phyloP scores from a whole-genome alignment of 1,140 invertebrate genomes.

The Dufourea novaeangliae region DNA sequence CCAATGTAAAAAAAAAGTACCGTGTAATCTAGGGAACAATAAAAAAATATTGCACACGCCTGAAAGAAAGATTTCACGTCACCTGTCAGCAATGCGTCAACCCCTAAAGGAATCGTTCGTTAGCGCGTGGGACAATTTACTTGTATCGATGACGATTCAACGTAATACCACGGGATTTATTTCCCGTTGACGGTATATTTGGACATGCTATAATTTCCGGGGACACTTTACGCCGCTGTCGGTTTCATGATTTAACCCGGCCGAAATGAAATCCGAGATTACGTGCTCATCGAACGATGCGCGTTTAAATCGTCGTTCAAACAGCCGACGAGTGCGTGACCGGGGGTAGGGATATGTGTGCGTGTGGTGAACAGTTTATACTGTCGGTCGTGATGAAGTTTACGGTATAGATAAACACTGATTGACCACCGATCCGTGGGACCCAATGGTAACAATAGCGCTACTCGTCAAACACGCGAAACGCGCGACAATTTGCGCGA shows the following conservation, averaged over 20 bases:
- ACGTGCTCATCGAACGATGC: constrained; percentile 59
- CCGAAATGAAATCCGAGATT: constrained; percentile 74
- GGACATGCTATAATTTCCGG: constrained; percentile 32
- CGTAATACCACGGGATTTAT: constrained; percentile 20
- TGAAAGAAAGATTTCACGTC: no score
- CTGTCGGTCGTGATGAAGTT: constrained; percentile 56
- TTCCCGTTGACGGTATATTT: constrained; percentile 11
- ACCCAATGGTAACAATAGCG: constrained; percentile 4
- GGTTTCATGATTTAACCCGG: constrained; percentile 64
- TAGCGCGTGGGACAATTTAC: not conserved
- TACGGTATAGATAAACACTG: constrained; percentile 55
- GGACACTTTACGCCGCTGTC: constrained; percentile 44
- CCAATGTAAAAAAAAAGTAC: no score
- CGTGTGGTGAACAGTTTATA: constrained; percentile 40
- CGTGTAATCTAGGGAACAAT: no score
- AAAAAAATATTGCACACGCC: no score
- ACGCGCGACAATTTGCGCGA: constrained; percentile 17
- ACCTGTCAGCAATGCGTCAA: no score
- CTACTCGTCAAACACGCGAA: not conserved
- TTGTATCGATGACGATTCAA: not conserved
- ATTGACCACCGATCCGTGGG: constrained; percentile 42
- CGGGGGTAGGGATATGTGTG: constrained; percentile 27
- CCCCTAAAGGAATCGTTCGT: constrained; percentile 9
- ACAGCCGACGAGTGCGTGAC: constrained; percentile 35
- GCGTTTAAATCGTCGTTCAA: constrained; percentile 64